Percentiles rank a stretch among this genome's conserved stretches.
Conservation (phyloP, 2,797 vertebrate genomes). For the Bradypodion pumilum region DNA sequence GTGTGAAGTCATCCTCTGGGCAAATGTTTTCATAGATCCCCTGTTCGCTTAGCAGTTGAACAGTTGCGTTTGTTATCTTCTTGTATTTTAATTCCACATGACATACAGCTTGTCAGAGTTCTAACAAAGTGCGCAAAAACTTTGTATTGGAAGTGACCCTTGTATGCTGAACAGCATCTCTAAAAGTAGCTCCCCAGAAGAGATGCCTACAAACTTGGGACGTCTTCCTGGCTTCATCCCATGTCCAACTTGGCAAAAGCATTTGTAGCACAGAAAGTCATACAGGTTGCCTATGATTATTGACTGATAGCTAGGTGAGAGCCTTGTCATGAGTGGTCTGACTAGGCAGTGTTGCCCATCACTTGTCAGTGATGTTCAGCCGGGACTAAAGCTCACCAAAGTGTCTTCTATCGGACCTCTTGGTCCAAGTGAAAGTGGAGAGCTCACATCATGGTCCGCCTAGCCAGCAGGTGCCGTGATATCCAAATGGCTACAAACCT, state of each 20-base stretch:
- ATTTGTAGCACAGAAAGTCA: not conserved
- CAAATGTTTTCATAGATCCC: not conserved
- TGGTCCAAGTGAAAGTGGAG: too few species aligned
- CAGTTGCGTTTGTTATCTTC: conserved; percentile 16
- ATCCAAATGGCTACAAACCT: too few species aligned
- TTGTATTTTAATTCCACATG: not conserved
- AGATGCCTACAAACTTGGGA: not conserved
- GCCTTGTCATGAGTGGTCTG: too few species aligned
- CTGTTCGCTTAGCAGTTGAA: not conserved
- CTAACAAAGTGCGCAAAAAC: not conserved
- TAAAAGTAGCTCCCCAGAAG: not conserved
- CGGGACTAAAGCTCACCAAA: too few species aligned
- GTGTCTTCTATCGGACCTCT: too few species aligned
- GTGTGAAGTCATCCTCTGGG: conserved; percentile 26
- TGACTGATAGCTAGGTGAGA: too few species aligned
- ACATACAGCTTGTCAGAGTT: not conserved
- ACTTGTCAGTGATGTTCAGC: too few species aligned
- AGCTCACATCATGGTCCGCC: too few species aligned
- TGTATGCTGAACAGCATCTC: not conserved
- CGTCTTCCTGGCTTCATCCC: not conserved
- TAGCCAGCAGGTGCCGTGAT: too few species aligned
- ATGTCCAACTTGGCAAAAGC: not conserved
- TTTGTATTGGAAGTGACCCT: not conserved
- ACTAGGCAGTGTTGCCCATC: too few species aligned
- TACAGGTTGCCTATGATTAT: too few species aligned